A percentile compares a stretch with the other conserved stretches of the same genome.
phyloP scores from a whole-genome alignment of 2,113 vertebrate genomes.

The Elgaria multicarinata region DNA sequence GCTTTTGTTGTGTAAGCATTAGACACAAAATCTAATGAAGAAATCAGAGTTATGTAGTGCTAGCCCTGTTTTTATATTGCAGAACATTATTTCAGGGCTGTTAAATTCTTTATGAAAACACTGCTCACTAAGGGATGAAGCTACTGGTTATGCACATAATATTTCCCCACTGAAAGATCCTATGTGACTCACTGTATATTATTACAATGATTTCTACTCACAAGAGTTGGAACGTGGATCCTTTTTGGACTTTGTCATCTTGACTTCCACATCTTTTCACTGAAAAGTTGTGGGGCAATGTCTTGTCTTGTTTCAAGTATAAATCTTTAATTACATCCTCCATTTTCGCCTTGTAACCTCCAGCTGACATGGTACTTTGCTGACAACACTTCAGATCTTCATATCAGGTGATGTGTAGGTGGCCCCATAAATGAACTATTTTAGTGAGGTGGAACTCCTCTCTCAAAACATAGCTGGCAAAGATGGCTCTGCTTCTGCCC shows the following conservation, averaged over 20 bases:
- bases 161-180: not conserved
- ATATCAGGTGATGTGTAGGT: not conserved
- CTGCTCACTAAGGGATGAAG: not conserved
- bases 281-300: not conserved
- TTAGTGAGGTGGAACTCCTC: not conserved
- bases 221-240: not conserved
- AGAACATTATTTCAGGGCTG: not conserved
- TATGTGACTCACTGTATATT: not conserved
- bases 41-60: not conserved
- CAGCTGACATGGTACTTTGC: not conserved
- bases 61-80: constrained; percentile 18
- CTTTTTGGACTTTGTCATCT: not conserved
- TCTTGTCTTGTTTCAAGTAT: not conserved
- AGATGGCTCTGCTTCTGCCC: not conserved
- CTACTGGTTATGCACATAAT: rapidly evolving
- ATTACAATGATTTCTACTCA: not conserved
- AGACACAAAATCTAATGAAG: not conserved
- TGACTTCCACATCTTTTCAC: not conserved
- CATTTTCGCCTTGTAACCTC: not conserved
- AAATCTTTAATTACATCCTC: not conserved
- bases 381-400: rapidly evolving
- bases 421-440: constrained; percentile 4
- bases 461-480: not conserved
- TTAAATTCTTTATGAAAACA: constrained; percentile 22
- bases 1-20: not conserved